These are phyloP conservation scores for Drosophila lacicola DNA, from an alignment of 2,888 invertebrate genomes.

Conservation along the genomic window DNA sequence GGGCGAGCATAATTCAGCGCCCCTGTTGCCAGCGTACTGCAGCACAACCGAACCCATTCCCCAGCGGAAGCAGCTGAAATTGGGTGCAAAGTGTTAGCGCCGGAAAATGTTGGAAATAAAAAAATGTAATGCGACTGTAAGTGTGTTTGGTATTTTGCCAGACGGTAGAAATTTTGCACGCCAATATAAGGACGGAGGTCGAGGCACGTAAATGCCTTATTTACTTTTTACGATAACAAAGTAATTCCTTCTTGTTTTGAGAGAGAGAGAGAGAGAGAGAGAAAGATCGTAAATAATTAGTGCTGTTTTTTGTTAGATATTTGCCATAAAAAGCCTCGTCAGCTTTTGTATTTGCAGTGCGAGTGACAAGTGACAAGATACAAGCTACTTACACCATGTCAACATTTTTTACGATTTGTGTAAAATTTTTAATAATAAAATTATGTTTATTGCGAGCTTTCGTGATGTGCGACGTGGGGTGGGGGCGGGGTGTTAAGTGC, in stretches of 20 bases:
- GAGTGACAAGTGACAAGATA: conserved; percentile 38
- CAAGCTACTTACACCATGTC: conserved; percentile 26
- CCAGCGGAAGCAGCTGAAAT: conserved; percentile 55
- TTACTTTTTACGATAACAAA: conserved; percentile 70
- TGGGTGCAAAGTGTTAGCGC: conserved; percentile 66
- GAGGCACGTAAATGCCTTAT: conserved; percentile 66
- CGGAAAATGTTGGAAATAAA: conserved; percentile 44
- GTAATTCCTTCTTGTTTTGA: conserved; percentile 32
- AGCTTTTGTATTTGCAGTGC: conserved; percentile 6
- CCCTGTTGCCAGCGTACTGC: not conserved
- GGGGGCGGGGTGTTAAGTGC: not conserved
- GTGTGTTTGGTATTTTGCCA: conserved; percentile 30
- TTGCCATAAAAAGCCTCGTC: conserved; percentile 22
- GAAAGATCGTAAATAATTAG: conserved; percentile 76
- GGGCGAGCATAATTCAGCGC: conserved; percentile 4
- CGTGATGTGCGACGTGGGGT: not conserved
- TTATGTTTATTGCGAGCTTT: conserved; percentile 50
- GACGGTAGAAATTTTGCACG: conserved; percentile 49
- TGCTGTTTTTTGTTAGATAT: conserved; percentile 42
- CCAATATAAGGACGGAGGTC: conserved; percentile 18
- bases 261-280: not conserved
- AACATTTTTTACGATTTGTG: conserved; percentile 54
- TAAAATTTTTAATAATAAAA: conserved; percentile 59
- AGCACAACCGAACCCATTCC: not conserved
- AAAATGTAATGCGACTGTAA: conserved; percentile 54